phyloP scores from a whole-genome alignment of 2,113 vertebrate species.

The Cyanoderma ruficeps region DNA sequence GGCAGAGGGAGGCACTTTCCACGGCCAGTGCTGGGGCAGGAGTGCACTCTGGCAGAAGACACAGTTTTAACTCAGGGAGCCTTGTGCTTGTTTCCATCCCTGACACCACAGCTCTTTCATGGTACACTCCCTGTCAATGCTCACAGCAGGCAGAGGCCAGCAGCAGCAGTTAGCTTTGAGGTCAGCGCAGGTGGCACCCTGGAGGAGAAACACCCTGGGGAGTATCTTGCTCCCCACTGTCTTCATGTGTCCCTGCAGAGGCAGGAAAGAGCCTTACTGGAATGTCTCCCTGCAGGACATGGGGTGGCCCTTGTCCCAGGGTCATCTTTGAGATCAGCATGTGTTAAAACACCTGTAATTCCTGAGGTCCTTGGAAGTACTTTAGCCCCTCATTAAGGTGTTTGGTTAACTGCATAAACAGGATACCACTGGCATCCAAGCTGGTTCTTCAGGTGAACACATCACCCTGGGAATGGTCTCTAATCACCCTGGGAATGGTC shows the following conservation, averaged over 20 bases:
- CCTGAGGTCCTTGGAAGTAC: conserved; percentile 40
- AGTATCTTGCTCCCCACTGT: not conserved
- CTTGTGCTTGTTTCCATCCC: not conserved
- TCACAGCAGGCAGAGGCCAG: not conserved
- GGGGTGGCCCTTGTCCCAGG: not conserved
- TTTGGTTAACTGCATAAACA: conserved; percentile 38
- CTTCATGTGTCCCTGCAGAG: not conserved
- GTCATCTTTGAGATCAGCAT: conserved; percentile 37
- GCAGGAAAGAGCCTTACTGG: not conserved
- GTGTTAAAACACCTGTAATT: conserved; percentile 65
- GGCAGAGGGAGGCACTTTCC: not conserved
- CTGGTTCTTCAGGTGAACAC: conserved; percentile 54
- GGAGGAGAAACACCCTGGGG: not conserved
- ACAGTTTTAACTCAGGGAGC: not conserved
- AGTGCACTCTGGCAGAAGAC: not conserved
- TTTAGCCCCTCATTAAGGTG: conserved; percentile 61
- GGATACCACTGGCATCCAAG: conserved; percentile 22
- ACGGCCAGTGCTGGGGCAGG: not conserved
- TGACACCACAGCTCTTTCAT: not conserved
- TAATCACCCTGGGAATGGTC: conserved; percentile 8
- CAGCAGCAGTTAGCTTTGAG: not conserved
- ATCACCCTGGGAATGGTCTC: conserved; percentile 16
- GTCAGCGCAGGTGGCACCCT: not conserved
- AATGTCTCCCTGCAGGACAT: accelerated
- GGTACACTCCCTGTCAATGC: not conserved